These are phyloP conservation scores for Cariama cristata DNA, from an alignment of 2,113 vertebrate genomes.

Conservation along the genomic window DNA sequence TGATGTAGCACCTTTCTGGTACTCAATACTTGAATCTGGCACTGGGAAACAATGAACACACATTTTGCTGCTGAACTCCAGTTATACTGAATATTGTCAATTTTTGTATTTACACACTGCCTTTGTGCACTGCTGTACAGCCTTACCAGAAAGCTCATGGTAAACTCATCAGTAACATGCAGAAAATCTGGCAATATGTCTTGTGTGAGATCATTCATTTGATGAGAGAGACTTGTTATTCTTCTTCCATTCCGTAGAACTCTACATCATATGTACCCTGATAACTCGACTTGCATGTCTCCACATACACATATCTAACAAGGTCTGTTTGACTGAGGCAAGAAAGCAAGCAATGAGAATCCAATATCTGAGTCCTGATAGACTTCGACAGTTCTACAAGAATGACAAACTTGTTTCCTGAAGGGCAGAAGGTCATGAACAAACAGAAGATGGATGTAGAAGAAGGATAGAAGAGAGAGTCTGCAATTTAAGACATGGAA, in stretches of 20 bases:
- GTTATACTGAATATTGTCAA: neutral
- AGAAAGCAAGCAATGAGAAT: neutral
- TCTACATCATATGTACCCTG: neutral
- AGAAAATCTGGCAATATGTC: neutral
- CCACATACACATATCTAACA: neutral
- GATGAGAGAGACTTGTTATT: neutral
- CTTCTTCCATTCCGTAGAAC: neutral
- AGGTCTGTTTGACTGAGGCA: neutral
- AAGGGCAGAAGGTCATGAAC: neutral
- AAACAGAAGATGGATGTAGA: neutral
- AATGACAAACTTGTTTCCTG: neutral
- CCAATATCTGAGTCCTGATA: neutral
- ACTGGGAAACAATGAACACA: neutral
- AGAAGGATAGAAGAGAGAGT: neutral
- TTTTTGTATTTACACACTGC: neutral
- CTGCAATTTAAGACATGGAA: neutral
- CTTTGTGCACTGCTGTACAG: neutral
- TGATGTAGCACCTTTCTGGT: neutral
- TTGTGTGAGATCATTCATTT: neutral
- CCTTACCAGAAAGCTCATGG: neutral
- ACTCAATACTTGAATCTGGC: neutral
- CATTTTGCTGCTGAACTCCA: neutral
- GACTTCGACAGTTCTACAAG: neutral
- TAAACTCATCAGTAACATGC: neutral
- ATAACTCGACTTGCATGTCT: neutral